Conservation (phyloP, 2,797 vertebrate species). For the Lagothrix lagotricha region DNA sequence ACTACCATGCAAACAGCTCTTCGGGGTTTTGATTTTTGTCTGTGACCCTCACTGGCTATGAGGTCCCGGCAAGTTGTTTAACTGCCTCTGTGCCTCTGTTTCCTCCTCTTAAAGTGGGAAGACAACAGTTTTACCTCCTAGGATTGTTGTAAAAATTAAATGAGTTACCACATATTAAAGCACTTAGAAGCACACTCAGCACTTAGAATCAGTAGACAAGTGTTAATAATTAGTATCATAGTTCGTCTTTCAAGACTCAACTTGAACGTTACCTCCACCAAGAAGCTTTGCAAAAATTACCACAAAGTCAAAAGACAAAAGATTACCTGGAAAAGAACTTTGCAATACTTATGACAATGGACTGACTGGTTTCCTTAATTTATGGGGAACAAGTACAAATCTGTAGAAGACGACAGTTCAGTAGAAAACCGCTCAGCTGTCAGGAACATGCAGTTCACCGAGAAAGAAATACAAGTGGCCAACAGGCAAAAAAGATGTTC, state of each 20-base stretch:
- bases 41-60: not conserved
- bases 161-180: not conserved
- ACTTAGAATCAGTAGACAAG: not conserved
- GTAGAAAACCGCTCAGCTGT: not conserved
- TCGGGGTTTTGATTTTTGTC: not conserved
- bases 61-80: not conserved
- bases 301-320: slow-evolving; percentile 3
- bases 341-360: not conserved
- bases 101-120: not conserved
- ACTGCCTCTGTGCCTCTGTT: not conserved
- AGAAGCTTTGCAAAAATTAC: not conserved
- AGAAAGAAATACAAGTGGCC: not conserved
- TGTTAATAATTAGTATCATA: not conserved
- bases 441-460: not conserved
- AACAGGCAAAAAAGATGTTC: not conserved
- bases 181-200: not conserved
- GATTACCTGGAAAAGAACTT: not conserved
- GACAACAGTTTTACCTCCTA: not conserved
- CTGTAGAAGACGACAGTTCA: not conserved
- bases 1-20: not conserved
- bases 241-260: slow-evolving; percentile 51
- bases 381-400: not conserved
- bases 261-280: not conserved
- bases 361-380: not conserved
- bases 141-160: not conserved